Evolutionary conservation across 2,113 vertebrate species (phyloP).

Genomic region (Empidonax traillii): DNA sequence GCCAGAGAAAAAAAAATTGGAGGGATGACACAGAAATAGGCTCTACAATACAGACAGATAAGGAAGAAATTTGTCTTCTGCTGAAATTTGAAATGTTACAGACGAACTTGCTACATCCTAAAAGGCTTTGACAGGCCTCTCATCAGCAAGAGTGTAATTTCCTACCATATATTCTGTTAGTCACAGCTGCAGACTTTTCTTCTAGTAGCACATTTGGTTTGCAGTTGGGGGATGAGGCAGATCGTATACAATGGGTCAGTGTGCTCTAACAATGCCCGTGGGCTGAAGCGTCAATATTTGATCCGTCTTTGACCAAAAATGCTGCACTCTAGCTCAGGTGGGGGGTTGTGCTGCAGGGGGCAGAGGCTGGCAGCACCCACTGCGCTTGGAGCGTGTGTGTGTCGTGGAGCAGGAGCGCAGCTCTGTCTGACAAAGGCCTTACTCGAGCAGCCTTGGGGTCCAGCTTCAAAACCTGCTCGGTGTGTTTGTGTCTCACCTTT

Average conservation of each 20-base stretch:
- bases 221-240: background rate
- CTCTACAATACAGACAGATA: background rate
- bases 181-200: background rate
- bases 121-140: background rate
- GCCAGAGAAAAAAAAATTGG: background rate
- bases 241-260: background rate
- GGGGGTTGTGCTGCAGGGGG: background rate
- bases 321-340: rapidly evolving
- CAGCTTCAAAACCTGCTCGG: background rate
- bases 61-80: background rate
- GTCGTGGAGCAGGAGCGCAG: background rate
- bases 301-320: background rate
- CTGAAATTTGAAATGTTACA: background rate
- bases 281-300: background rate
- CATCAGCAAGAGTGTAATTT: background rate
- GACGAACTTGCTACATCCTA: background rate
- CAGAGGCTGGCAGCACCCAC: background rate
- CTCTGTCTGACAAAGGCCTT: background rate
- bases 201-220: background rate
- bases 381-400: background rate
- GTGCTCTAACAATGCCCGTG: background rate
- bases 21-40: background rate
- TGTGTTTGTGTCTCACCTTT: background rate
- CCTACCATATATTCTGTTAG: background rate
- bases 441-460: background rate